These are phyloP conservation scores for Drosophila phalerata DNA, from an alignment of 2,888 invertebrate species.

Conservation along the genomic window DNA sequence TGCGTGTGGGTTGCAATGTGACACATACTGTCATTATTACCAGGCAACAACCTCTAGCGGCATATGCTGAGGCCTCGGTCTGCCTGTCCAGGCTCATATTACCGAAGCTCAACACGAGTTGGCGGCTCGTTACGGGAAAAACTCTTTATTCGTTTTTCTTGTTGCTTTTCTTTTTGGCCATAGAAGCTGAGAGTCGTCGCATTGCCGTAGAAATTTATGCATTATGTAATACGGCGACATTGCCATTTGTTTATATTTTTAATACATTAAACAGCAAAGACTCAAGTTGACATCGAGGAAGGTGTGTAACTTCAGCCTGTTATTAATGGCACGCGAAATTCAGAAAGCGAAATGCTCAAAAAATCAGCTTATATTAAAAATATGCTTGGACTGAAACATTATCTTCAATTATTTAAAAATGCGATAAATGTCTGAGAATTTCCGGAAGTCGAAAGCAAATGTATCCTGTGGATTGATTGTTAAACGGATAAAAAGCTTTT, in stretches of 20 bases:
- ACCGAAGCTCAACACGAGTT: constrained; percentile 65
- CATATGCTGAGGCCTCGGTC: constrained; percentile 4
- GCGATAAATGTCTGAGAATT: too few relatives aligned
- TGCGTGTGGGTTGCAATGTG: constrained; percentile 84
- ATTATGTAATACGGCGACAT: constrained; percentile 68
- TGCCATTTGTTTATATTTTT: constrained; percentile 38
- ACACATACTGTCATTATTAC: constrained; percentile 84
- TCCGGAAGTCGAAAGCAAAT: too few relatives aligned
- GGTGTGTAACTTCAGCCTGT: constrained; percentile 5
- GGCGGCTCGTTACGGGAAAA: constrained; percentile 78
- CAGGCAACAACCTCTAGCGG: constrained; percentile 76
- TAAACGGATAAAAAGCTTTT: too few relatives aligned
- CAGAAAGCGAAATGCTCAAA: not conserved
- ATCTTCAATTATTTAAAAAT: too few relatives aligned
- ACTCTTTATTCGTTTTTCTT: constrained; percentile 35
- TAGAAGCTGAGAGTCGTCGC: constrained; percentile 21
- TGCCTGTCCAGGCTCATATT: constrained; percentile 69
- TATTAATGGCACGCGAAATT: constrained; percentile 11
- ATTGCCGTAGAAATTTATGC: constrained; percentile 50
- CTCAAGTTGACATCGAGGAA: constrained; percentile 11
- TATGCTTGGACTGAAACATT: not conserved
- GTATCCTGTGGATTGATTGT: too few relatives aligned
- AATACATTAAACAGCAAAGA: constrained; percentile 21
- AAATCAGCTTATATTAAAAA: not conserved
- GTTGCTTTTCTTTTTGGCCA: constrained; percentile 16